A percentile compares a stretch with the other conserved stretches of the same genome.
phyloP scores from a whole-genome alignment of 2,113 vertebrate genomes.

The Anolis sagrei region DNA sequence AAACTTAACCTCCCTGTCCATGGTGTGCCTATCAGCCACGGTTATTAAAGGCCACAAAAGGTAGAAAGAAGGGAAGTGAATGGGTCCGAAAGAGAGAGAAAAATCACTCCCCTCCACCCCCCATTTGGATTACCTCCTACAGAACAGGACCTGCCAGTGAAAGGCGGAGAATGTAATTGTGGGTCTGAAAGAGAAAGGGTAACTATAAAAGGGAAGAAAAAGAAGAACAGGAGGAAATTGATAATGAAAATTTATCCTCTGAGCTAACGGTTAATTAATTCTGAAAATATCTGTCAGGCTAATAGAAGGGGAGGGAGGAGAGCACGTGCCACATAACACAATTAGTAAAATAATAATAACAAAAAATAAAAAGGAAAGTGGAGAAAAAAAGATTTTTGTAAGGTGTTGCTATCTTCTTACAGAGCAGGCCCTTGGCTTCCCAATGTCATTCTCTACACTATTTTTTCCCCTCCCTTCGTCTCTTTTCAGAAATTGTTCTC shows the following conservation, averaged over 20 bases:
- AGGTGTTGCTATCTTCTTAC: constrained; percentile 84
- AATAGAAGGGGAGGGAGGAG: constrained; percentile 64
- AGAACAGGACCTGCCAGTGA: constrained; percentile 79
- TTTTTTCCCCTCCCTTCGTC: constrained; percentile 85
- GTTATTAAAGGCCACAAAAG: constrained; percentile 86
- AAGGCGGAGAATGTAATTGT: constrained; percentile 81
- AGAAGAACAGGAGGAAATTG: constrained; percentile 69
- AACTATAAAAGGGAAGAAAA: constrained; percentile 78
- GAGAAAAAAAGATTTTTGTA: constrained; percentile 74
- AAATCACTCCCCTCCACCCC: constrained; percentile 75
- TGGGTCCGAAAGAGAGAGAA: constrained; percentile 78
- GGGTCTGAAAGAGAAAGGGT: constrained; percentile 77
- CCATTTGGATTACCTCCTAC: constrained; percentile 83
- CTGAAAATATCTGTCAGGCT: constrained; percentile 86
- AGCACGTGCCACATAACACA: constrained; percentile 73
- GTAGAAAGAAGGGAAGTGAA: constrained; percentile 80
- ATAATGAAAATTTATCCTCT: constrained; percentile 87
- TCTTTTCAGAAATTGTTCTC: constrained; percentile 96
- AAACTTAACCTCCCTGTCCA: constrained; percentile 85
- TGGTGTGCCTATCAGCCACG: constrained; percentile 72
- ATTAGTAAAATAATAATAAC: constrained; percentile 85
- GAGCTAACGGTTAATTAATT: constrained; percentile 88
- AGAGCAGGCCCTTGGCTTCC: constrained; percentile 86
- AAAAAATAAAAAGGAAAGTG: constrained; percentile 67
- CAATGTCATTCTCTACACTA: constrained; percentile 89